Conservation (phyloP, 2,797 vertebrate species). For the Rhinoraja longicauda region DNA sequence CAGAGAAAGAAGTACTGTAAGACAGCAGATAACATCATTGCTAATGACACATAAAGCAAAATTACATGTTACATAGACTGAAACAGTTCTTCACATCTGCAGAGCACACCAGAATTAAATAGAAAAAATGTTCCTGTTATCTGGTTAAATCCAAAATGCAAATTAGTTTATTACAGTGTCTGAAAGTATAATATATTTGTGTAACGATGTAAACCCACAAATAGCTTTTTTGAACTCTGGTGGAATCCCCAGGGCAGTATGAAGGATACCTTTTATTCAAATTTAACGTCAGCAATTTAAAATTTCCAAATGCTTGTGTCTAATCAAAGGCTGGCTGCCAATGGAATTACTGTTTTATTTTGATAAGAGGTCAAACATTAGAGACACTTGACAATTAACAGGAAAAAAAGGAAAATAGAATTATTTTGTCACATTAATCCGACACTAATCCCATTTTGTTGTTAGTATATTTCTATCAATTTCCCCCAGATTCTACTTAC, state of each 20-base stretch:
- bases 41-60: background rate
- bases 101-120: background rate
- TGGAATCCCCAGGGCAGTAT: background rate
- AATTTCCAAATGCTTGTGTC: background rate
- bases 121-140: background rate
- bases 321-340: background rate
- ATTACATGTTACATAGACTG: background rate
- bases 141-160: background rate
- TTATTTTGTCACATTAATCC: background rate
- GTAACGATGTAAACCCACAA: background rate
- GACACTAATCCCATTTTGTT: no score
- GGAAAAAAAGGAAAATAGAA: background rate
- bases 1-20: background rate
- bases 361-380: background rate
- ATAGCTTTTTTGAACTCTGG: background rate
- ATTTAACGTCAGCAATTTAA: background rate
- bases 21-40: background rate
- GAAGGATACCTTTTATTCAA: background rate
- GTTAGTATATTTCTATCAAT: no score
- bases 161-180: background rate
- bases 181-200: slow-evolving; percentile 2
- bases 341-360: background rate
- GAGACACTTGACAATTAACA: background rate
- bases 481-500: no score
- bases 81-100: background rate